phyloP scores from a whole-genome alignment of 1,140 invertebrate species.

The Pteromalus puparum region DNA sequence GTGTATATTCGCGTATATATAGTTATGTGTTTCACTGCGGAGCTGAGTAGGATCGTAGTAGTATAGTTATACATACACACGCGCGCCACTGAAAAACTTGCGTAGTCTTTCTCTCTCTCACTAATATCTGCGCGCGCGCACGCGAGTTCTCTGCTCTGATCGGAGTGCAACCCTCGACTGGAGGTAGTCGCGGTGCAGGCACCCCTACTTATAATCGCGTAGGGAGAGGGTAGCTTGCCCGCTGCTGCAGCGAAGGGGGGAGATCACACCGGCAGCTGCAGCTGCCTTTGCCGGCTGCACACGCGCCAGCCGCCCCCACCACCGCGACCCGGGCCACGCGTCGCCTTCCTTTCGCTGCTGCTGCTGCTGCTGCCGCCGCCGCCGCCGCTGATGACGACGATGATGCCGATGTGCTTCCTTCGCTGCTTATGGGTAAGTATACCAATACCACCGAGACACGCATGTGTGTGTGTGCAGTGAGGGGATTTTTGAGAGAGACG shows the following conservation, averaged over 20 bases:
- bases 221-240: slow-evolving; percentile 56
- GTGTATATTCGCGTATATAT: neutral
- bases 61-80: neutral
- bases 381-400: neutral
- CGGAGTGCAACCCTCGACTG: slow-evolving; percentile 73
- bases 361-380: too few species aligned
- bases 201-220: slow-evolving; percentile 76
- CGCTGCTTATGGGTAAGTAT: neutral
- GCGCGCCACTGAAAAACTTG: neutral
- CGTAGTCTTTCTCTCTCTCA: neutral
- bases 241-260: slow-evolving; percentile 54
- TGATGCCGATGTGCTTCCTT: too few species aligned
- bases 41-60: too few species aligned
- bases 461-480: too few species aligned
- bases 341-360: slow-evolving; percentile 41
- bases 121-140: neutral
- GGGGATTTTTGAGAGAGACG: neutral
- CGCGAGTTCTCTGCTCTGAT: neutral
- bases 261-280: slow-evolving; percentile 53
- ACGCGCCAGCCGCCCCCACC: slow-evolving; percentile 70
- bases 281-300: slow-evolving; percentile 72
- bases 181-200: slow-evolving; percentile 66
- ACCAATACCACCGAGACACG: too few species aligned
- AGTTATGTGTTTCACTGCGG: too few species aligned
- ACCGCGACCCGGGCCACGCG: slow-evolving; percentile 57